These are phyloP conservation scores for Lysandra coridon DNA, from an alignment of 2,888 invertebrate genomes.

Conservation along the genomic window DNA sequence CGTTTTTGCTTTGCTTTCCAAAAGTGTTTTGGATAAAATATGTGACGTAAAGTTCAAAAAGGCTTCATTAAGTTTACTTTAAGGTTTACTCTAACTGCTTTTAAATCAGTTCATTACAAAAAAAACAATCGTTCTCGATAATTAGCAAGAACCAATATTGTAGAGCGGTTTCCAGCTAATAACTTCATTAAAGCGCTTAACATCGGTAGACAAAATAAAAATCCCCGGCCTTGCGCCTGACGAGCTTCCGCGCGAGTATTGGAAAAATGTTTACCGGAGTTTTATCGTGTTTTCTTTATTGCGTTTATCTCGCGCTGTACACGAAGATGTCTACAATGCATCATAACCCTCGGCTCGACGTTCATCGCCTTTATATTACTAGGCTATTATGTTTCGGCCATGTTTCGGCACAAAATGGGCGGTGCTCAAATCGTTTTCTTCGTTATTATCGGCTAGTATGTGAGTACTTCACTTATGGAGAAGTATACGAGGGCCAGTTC, in stretches of 20 bases:
- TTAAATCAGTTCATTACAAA: too few species aligned
- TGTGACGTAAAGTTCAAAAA: too few species aligned
- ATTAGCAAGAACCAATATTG: background rate
- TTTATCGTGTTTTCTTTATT: conserved; percentile 52
- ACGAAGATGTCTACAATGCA: conserved; percentile 33
- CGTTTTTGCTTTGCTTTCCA: too few species aligned
- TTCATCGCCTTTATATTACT: background rate
- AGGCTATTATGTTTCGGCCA: background rate
- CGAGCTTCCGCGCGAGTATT: conserved; percentile 58
- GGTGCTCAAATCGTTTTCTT: background rate
- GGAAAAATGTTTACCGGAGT: conserved; percentile 62
- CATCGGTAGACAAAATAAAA: conserved; percentile 34
- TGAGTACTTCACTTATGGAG: background rate
- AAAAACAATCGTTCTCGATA: background rate
- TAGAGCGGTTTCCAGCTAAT: conserved; percentile 18
- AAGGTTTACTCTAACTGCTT: too few species aligned
- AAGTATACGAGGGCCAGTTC: background rate
- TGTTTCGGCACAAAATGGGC: background rate
- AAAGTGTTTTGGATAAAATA: too few species aligned
- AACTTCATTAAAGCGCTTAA: conserved; percentile 18
- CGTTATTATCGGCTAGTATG: background rate
- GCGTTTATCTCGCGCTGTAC: conserved; percentile 37
- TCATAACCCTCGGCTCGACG: background rate
- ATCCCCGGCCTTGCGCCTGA: conserved; percentile 36
- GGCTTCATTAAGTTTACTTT: too few species aligned